A percentile compares a stretch with the other conserved stretches of the same genome.
Conservation (phyloP, 2,113 vertebrate genomes). For the Zosterops pallidus region DNA sequence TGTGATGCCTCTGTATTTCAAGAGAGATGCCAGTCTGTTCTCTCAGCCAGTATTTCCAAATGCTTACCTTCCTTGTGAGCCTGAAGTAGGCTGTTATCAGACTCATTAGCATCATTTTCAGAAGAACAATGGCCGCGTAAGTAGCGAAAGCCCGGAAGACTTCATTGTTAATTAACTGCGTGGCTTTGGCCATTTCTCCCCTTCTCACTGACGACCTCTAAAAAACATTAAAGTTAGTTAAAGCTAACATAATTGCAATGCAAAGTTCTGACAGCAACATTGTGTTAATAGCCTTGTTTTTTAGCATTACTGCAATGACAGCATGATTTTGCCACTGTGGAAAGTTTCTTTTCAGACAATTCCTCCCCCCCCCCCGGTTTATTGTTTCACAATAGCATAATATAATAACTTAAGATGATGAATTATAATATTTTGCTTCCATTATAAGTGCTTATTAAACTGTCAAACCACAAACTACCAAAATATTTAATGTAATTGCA, state of each 20-base stretch:
- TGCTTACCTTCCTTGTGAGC: constrained; percentile 77
- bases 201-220: neutral
- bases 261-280: neutral
- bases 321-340: neutral
- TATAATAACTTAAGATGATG: neutral
- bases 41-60: neutral
- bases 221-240: neutral
- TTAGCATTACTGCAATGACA: neutral
- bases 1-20: neutral
- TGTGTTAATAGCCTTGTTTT: neutral
- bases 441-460: neutral
- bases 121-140: constrained; percentile 73
- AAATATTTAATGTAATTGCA: neutral
- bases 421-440: neutral
- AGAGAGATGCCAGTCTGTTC: neutral
- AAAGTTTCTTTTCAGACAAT: neutral
- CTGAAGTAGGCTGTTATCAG: constrained; percentile 71
- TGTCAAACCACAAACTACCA: neutral
- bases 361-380: neutral
- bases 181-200: constrained; percentile 67
- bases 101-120: constrained; percentile 88
- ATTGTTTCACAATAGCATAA: neutral
- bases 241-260: neutral
- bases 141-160: constrained; percentile 76
- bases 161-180: constrained; percentile 67